Conservation (phyloP, 2,888 invertebrate genomes). For the Empis livida region DNA sequence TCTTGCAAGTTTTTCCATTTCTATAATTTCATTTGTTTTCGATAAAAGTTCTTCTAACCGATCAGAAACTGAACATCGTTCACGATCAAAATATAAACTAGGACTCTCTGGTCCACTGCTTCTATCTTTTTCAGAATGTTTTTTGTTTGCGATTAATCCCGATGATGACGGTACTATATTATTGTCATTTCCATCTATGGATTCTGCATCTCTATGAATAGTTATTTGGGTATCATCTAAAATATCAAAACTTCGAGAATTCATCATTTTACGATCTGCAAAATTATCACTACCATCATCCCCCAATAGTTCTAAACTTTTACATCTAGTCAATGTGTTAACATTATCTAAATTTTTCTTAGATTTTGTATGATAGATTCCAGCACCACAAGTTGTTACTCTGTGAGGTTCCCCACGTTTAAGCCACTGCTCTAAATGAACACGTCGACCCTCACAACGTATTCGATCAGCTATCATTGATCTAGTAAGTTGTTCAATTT, state of each 20-base stretch:
- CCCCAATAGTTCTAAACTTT: constrained; percentile 54
- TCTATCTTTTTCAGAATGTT: constrained; percentile 6
- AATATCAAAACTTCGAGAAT: constrained; percentile 42
- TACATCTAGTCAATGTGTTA: constrained; percentile 50
- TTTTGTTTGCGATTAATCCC: constrained; percentile 8
- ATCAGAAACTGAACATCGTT: constrained; percentile 26
- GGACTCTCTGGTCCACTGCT: neutral
- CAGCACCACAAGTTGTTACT: constrained; percentile 41
- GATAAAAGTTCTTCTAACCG: constrained; percentile 25
- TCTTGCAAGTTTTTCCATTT: constrained; percentile 24
- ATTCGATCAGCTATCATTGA: constrained; percentile 30
- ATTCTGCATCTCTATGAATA: constrained; percentile 18
- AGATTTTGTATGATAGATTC: constrained; percentile 37
- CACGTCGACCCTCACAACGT: constrained; percentile 42
- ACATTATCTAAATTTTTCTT: constrained; percentile 42
- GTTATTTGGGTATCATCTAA: constrained; percentile 22
- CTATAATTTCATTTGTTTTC: constrained; percentile 30
- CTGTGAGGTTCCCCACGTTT: constrained; percentile 49
- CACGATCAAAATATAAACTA: constrained; percentile 14
- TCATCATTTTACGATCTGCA: constrained; percentile 21
- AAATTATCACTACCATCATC: constrained; percentile 27
- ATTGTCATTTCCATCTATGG: constrained; percentile 9
- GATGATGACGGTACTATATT: constrained; percentile 9
- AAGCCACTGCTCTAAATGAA: constrained; percentile 57
- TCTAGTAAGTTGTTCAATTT: constrained; percentile 53